Evolutionary conservation across 2,113 vertebrate species (phyloP).

Genomic region (Thalassarche chlororhynchos): DNA sequence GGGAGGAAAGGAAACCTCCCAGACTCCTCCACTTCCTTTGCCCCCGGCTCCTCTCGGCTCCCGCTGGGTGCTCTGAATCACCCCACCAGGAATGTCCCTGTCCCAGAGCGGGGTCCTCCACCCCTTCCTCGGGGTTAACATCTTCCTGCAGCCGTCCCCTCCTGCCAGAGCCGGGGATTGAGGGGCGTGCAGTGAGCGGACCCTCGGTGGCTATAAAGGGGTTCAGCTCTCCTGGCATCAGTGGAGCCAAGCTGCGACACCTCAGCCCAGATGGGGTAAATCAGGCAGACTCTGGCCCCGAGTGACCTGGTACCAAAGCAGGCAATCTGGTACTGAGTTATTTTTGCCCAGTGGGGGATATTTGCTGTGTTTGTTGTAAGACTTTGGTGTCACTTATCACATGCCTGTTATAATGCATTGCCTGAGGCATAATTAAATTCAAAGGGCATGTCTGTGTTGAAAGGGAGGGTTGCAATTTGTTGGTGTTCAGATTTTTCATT

Average conservation of each 20-base stretch:
- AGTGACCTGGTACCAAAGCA: not conserved
- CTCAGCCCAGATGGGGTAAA: not conserved
- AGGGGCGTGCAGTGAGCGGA: accelerated
- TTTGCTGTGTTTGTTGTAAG: not conserved
- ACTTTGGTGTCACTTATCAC: constrained; percentile 31
- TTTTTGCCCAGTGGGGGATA: not conserved
- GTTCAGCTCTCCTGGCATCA: not conserved
- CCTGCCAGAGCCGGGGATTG: accelerated
- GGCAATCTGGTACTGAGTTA: not conserved
- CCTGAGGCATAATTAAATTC: constrained; percentile 54
- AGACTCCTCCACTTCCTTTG: not conserved
- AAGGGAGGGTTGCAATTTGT: constrained; percentile 43
- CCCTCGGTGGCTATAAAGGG: accelerated
- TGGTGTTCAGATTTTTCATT: constrained; percentile 45
- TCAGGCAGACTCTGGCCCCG: not conserved
- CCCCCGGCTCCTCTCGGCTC: not conserved
- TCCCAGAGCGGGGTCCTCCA: not conserved
- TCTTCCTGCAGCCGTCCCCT: not conserved
- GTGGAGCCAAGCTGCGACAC: accelerated
- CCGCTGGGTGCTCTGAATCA: not conserved
- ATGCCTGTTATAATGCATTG: constrained; percentile 3
- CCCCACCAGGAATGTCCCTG: not conserved
- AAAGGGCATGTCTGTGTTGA: constrained; percentile 38
- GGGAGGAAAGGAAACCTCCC: constrained; percentile 21
- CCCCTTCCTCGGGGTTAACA: accelerated